These are phyloP conservation scores for Syngnathus floridae DNA, from an alignment of 2,113 vertebrate species.

Conservation along the genomic window DNA sequence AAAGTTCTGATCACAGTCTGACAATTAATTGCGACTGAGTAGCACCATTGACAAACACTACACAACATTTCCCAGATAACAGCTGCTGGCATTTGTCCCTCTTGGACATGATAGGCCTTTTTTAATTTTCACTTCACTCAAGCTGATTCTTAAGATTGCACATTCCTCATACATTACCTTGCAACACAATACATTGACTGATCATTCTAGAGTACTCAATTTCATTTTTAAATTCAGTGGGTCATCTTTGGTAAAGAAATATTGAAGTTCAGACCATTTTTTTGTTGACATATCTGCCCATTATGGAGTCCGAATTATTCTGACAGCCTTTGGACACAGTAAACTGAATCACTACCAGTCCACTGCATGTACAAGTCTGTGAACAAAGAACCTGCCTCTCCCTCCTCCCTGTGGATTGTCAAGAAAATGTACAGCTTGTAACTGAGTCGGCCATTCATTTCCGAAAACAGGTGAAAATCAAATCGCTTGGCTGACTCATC, in stretches of 20 bases:
- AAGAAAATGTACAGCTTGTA: conserved; percentile 58
- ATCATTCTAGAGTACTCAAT: neutral
- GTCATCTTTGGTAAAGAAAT: conserved; percentile 21
- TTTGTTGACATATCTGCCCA: conserved; percentile 26
- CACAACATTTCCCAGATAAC: too few relatives aligned
- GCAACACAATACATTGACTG: neutral
- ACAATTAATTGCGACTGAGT: too few relatives aligned
- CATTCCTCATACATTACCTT: neutral
- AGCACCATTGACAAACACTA: too few relatives aligned
- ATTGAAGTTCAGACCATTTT: conserved; percentile 21
- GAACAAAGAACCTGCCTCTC: conserved; percentile 39
- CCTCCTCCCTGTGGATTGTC: conserved; percentile 54
- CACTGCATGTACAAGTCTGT: conserved; percentile 50
- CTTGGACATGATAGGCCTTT: too few relatives aligned
- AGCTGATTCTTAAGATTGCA: neutral
- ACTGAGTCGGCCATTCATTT: conserved; percentile 54
- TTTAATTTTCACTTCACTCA: neutral
- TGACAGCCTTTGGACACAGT: conserved; percentile 46
- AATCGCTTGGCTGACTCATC: conserved; percentile 67
- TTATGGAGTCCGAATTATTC: conserved; percentile 53
- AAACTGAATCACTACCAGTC: conserved; percentile 48
- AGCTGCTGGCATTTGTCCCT: too few relatives aligned
- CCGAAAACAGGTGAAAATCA: conserved; percentile 35
- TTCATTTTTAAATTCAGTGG: conserved; percentile 19
- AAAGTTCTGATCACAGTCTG: too few relatives aligned